Conservation (phyloP, 53 echinoderm and acorn worm species). For the Henricia sp. region DNA sequence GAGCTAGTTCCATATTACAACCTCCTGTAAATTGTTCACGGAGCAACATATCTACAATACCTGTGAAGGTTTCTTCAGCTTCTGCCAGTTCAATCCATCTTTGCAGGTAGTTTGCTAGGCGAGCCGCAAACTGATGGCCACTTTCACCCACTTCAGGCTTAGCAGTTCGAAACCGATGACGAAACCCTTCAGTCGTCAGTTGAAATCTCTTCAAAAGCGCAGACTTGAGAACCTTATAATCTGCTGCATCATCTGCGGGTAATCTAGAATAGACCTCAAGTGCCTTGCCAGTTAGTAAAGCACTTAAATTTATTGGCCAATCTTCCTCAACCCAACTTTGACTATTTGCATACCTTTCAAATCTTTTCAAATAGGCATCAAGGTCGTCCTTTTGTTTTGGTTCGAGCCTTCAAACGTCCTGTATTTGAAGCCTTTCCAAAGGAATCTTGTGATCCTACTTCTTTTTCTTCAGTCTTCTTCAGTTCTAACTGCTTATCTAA, state of each 20-base stretch:
- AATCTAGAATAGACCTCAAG: constrained; percentile 26
- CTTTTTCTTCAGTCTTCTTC: too few species aligned
- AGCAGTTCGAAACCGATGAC: neutral
- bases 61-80: too few species aligned
- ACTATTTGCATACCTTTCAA: constrained; percentile 21
- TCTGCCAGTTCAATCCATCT: constrained; percentile 26
- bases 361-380: constrained; percentile 36
- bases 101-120: neutral
- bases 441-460: too few species aligned
- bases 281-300: too few species aligned
- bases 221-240: constrained; percentile 26
- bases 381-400: constrained; percentile 27
- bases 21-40: constrained; percentile 31
- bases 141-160: too few species aligned
- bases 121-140: too few species aligned
- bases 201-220: constrained; percentile 29
- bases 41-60: neutral
- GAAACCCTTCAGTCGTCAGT: too few species aligned
- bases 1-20: neutral
- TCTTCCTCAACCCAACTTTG: constrained; percentile 24
- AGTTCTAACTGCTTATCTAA: too few species aligned
- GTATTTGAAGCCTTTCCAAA: neutral
- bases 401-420: neutral
- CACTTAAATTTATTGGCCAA: too few species aligned
- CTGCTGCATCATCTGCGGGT: neutral